A percentile compares a stretch with the other conserved stretches of the same genome.
These are phyloP conservation scores for Ictidomys tridecemlineatus DNA, from an alignment of 2,113 vertebrate genomes.

Conservation along the genomic window DNA sequence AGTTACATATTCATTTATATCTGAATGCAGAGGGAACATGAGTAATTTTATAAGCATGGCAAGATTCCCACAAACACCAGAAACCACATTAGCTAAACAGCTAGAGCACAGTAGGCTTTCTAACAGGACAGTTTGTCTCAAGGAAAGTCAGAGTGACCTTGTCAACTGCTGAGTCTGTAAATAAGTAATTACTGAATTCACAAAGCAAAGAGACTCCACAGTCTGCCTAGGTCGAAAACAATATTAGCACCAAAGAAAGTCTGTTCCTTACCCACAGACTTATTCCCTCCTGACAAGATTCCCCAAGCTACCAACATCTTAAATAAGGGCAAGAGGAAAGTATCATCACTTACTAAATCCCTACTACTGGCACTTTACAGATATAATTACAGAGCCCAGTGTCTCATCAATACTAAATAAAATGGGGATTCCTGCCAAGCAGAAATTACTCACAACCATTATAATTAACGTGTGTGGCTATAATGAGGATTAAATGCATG, in stretches of 20 bases:
- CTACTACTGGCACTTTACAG: conserved; percentile 24
- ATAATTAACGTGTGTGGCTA: conserved; percentile 46
- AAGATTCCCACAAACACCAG: not conserved
- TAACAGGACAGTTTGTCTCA: conserved; percentile 35
- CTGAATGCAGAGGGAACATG: conserved; percentile 68
- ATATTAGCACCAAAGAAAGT: conserved; percentile 43
- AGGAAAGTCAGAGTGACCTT: conserved; percentile 84
- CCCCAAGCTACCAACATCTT: not conserved
- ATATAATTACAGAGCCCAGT: conserved; percentile 14
- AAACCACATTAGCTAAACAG: not conserved
- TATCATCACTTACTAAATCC: not conserved
- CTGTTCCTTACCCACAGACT: not conserved
- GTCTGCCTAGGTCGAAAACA: not conserved
- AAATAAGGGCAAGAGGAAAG: not conserved
- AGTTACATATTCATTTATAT: conserved; percentile 75
- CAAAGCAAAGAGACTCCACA: not conserved
- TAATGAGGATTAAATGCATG: conserved; percentile 46
- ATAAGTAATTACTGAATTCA: not conserved
- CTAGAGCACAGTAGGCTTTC: conserved; percentile 68
- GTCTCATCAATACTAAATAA: conserved; percentile 52
- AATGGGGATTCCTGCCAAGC: conserved; percentile 59
- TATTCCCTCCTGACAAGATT: not conserved
- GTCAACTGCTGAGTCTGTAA: conserved; percentile 58
- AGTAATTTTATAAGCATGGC: conserved; percentile 73
- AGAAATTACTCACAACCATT: conserved; percentile 64